phyloP scores from a whole-genome alignment of 2,888 invertebrate genomes.

The Zaprionus obscuricornis region DNA sequence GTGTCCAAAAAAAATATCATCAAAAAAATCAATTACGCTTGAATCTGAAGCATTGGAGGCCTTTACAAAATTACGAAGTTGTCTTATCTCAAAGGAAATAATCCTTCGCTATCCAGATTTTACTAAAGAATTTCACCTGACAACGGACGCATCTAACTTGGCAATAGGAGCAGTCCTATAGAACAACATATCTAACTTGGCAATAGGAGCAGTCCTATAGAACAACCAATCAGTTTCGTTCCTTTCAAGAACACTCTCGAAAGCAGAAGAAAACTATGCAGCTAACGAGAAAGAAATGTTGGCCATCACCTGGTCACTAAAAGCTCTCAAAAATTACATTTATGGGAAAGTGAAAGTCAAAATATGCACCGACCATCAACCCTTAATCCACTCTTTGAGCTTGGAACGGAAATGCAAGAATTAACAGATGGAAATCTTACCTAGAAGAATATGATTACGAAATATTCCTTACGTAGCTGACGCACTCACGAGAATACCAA shows the following conservation, averaged over 20 bases:
- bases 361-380: slow-evolving; percentile 39
- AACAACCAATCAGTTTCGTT: not conserved
- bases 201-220: slow-evolving; percentile 2
- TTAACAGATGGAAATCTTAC: slow-evolving; percentile 34
- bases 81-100: slow-evolving; percentile 5
- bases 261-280: too few relatives aligned
- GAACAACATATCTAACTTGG: too few relatives aligned
- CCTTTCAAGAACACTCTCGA: too few relatives aligned
- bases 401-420: slow-evolving; percentile 22
- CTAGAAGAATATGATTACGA: slow-evolving; percentile 39
- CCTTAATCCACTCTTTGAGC: slow-evolving; percentile 3
- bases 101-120: slow-evolving; percentile 13
- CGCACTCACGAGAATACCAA: too few relatives aligned
- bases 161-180: too few relatives aligned
- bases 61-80: slow-evolving; percentile 3
- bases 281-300: slow-evolving; percentile 10
- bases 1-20: too few relatives aligned
- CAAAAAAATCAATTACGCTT: too few relatives aligned
- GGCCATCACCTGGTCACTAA: slow-evolving; percentile 9
- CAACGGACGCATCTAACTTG: slow-evolving; percentile 7
- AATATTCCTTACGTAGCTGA: too few relatives aligned
- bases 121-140: slow-evolving; percentile 2
- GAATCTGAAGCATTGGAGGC: slow-evolving; percentile 3
- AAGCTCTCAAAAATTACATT: slow-evolving; percentile 68
- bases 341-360: slow-evolving; percentile 75